Evolutionary conservation across 1,140 invertebrate species (phyloP).

Genomic region (Euglossa dilemma): DNA sequence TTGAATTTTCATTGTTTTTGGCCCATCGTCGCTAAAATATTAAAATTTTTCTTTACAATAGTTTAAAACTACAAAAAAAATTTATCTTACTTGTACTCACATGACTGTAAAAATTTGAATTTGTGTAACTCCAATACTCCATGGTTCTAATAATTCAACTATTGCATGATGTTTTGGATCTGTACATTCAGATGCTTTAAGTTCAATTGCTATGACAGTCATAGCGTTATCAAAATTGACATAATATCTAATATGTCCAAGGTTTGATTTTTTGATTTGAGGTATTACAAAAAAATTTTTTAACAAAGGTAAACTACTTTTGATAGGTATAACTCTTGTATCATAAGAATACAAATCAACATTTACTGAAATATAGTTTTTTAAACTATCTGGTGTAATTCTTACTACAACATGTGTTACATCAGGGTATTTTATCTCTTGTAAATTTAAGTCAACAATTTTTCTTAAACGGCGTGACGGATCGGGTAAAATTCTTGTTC

Average conservation of each 20-base stretch:
- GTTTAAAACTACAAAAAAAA: not conserved
- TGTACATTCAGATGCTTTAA: conserved; percentile 76
- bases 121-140: conserved; percentile 85
- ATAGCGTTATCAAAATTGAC: conserved; percentile 62
- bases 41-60: not conserved
- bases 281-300: conserved; percentile 45
- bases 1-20: conserved; percentile 81
- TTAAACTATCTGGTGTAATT: conserved; percentile 79
- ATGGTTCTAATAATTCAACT: conserved; percentile 85
- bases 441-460: conserved; percentile 85
- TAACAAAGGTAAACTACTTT: conserved; percentile 36
- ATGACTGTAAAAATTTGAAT: conserved; percentile 85
- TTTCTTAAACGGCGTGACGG: conserved; percentile 81
- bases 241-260: conserved; percentile 72
- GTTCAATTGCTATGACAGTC: conserved; percentile 68
- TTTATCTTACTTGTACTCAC: conserved; percentile 59
- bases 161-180: conserved; percentile 82
- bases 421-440: conserved; percentile 83
- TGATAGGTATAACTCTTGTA: conserved; percentile 57
- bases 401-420: conserved; percentile 89
- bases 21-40: conserved; percentile 78
- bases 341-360: conserved; percentile 71
- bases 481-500: conserved; percentile 83
- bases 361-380: conserved; percentile 70
- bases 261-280: conserved; percentile 46